Conservation (phyloP, 2,797 vertebrate species). For the Gymnoscopelus braueri region DNA sequence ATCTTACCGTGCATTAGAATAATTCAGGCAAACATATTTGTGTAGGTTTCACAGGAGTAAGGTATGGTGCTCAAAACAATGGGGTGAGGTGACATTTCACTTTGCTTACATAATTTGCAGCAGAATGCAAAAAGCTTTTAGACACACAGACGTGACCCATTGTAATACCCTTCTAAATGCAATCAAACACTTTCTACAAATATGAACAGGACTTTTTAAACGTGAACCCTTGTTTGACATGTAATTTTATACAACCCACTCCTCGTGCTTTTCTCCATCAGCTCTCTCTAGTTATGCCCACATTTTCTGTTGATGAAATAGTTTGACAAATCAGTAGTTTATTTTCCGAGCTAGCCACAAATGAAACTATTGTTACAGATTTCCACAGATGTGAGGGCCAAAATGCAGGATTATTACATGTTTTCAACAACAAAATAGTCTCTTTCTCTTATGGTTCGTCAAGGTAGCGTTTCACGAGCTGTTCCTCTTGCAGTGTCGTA, state of each 20-base stretch:
- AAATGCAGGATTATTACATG: constrained; percentile 29
- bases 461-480: constrained; percentile 67
- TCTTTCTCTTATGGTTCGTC: constrained; percentile 63
- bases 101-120: constrained; percentile 86
- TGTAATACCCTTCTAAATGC: constrained; percentile 88
- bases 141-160: constrained; percentile 87
- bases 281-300: constrained; percentile 74
- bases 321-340: constrained; percentile 79
- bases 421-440: background rate
- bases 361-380: constrained; percentile 51
- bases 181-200: constrained; percentile 88
- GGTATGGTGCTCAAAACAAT: constrained; percentile 79
- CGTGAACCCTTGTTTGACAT: constrained; percentile 86
- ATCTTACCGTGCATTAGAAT: constrained; percentile 79
- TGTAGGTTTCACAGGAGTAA: constrained; percentile 80
- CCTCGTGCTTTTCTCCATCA: constrained; percentile 82
- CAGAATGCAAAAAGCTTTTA: constrained; percentile 88
- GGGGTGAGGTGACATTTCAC: constrained; percentile 81
- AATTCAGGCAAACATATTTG: constrained; percentile 81
- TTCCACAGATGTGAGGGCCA: constrained; percentile 69
- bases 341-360: constrained; percentile 62
- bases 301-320: constrained; percentile 79
- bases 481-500: constrained; percentile 56
- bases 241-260: constrained; percentile 88
- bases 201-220: constrained; percentile 85